A percentile compares a stretch with the other conserved stretches of the same genome.
Evolutionary conservation across 2,888 invertebrate species (phyloP).

Genomic region (Nomada fabriciana): DNA sequence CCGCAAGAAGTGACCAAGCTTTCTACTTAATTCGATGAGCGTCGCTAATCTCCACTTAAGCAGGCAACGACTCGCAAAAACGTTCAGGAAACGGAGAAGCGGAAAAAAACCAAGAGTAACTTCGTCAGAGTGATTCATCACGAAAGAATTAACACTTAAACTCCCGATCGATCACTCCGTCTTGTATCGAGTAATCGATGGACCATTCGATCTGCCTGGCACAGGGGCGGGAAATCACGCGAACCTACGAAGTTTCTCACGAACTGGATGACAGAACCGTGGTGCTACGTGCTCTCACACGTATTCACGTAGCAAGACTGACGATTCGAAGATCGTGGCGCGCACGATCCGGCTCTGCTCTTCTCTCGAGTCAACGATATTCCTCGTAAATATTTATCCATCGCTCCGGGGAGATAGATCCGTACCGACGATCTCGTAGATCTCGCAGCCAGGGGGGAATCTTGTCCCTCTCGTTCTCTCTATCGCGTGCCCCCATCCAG

Average conservation of each 20-base stretch:
- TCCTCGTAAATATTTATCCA: slow-evolving; percentile 63
- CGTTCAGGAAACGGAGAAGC: neutral
- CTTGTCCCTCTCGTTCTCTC: neutral
- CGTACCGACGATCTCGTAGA: slow-evolving; percentile 40
- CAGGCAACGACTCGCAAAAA: neutral
- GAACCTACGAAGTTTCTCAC: slow-evolving; percentile 51
- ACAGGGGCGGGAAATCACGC: slow-evolving; percentile 27
- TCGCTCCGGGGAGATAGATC: slow-evolving; percentile 51
- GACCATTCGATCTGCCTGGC: neutral
- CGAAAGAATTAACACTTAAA: neutral
- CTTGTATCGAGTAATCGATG: neutral
- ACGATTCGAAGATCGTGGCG: slow-evolving; percentile 40
- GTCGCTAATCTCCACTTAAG: too few species aligned
- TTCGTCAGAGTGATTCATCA: slow-evolving; percentile 25
- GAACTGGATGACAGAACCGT: slow-evolving; percentile 36
- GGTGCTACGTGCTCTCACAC: slow-evolving; percentile 51
- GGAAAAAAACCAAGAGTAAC: neutral
- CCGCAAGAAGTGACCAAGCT: neutral
- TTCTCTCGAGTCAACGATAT: slow-evolving; percentile 52
- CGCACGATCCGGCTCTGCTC: slow-evolving; percentile 34
- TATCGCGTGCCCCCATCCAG: neutral
- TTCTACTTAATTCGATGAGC: neutral
- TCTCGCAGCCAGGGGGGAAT: neutral
- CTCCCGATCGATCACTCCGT: neutral
- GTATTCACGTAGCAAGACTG: slow-evolving; percentile 67